phyloP scores from a whole-genome alignment of 2,797 vertebrate species.

The Triplophysa yarkandensis region DNA sequence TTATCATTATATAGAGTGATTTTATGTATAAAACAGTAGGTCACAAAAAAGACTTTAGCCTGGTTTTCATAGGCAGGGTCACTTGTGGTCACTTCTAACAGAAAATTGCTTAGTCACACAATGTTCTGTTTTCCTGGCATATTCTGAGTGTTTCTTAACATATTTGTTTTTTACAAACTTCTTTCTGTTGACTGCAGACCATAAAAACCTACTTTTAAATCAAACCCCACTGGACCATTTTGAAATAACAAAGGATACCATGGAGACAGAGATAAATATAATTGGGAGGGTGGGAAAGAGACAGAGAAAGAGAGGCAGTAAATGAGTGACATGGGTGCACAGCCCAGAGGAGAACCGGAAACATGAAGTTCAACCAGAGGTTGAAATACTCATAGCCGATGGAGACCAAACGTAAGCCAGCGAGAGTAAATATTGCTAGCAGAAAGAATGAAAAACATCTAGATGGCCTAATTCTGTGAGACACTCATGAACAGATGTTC shows the following conservation, averaged over 20 bases:
- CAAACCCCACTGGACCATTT: constrained; percentile 29
- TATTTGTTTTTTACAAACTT: background rate
- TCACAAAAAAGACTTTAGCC: too few species aligned
- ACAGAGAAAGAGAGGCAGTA: constrained; percentile 47
- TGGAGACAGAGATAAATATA: constrained; percentile 52
- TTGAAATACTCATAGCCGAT: constrained; percentile 20
- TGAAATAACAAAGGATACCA: constrained; percentile 64
- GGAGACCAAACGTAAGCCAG: constrained; percentile 28
- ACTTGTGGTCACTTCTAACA: too few species aligned
- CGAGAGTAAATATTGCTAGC: constrained; percentile 12
- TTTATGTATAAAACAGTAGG: too few species aligned
- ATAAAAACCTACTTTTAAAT: constrained; percentile 12
- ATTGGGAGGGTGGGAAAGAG: constrained; percentile 20
- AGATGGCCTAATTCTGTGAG: constrained; percentile 6
- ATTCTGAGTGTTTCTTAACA: background rate
- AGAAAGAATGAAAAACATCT: constrained; percentile 3
- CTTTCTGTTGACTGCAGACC: background rate
- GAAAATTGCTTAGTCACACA: too few species aligned
- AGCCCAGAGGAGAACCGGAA: constrained; percentile 2
- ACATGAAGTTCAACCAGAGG: constrained; percentile 25
- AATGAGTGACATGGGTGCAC: constrained; percentile 45
- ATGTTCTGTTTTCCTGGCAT: background rate
- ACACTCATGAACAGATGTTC: background rate
- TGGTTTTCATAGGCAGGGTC: too few species aligned
- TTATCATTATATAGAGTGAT: too few species aligned